Evolutionary conservation across 2,888 invertebrate genomes (phyloP).

Genomic region (Bimastos eiseni): DNA sequence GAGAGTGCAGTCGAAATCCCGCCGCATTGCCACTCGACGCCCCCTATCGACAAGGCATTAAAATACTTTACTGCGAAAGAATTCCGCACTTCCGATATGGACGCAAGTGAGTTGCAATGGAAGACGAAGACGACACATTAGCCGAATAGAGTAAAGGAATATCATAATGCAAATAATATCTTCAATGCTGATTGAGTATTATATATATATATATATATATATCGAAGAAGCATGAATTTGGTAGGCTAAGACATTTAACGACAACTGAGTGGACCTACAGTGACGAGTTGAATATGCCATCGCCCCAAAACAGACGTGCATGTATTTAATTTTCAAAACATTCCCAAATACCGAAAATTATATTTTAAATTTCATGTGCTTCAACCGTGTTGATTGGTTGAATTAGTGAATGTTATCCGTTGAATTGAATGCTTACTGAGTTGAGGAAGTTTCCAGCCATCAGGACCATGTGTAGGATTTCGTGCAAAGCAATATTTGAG

Average conservation of each 20-base stretch:
- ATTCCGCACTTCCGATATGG: not conserved
- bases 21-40: constrained; percentile 66
- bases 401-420: not conserved
- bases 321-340: no score
- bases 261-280: no score
- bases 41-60: constrained; percentile 59
- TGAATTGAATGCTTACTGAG: constrained; percentile 69
- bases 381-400: not conserved
- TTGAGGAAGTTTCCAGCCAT: constrained; percentile 66
- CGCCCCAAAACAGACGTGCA: no score
- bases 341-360: no score
- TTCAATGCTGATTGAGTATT: no score
- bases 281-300: no score
- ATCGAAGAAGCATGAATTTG: no score
- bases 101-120: not conserved
- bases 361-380: not conserved
- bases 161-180: no score
- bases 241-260: no score
- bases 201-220: no score
- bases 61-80: not conserved
- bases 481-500: constrained; percentile 62
- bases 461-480: constrained; percentile 64
- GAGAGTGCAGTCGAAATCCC: constrained; percentile 64
- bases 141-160: no score
- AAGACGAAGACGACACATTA: no score